phyloP scores from a whole-genome alignment of 2,797 vertebrate species.

The Phalanger gymnotis region DNA sequence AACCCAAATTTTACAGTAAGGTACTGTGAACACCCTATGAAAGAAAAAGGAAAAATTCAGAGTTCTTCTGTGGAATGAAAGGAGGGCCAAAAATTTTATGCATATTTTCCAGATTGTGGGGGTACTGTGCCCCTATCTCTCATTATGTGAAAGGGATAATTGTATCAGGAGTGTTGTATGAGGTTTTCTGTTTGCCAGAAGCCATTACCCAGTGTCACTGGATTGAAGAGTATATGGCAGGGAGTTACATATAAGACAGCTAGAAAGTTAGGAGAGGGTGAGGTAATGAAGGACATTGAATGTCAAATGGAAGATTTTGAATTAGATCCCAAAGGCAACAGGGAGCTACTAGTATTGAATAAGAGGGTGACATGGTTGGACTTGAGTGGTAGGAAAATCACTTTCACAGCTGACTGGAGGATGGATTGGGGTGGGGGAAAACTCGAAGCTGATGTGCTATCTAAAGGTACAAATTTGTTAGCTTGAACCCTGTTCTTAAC shows the following conservation, averaged over 20 bases:
- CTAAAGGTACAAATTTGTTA: background rate
- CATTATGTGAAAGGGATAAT: background rate
- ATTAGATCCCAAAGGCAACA: background rate
- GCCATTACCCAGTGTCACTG: background rate
- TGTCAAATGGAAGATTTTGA: no score
- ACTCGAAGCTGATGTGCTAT: background rate
- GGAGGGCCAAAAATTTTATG: background rate
- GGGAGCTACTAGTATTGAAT: background rate
- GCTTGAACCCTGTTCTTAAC: background rate
- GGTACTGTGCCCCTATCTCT: background rate
- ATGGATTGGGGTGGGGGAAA: background rate
- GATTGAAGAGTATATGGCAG: background rate
- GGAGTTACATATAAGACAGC: background rate
- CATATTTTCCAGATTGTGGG: background rate
- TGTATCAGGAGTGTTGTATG: background rate
- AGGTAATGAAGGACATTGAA: background rate
- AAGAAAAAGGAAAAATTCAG: background rate
- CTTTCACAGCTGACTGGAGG: background rate
- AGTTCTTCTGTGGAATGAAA: background rate
- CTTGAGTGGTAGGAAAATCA: background rate
- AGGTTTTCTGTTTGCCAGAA: background rate
- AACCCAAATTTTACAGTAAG: background rate
- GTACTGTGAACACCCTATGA: background rate
- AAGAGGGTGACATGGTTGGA: background rate
- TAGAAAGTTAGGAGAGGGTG: background rate